Percentiles rank a stretch among this genome's conserved stretches.
Evolutionary conservation across 2,113 vertebrate species (phyloP).

Genomic region (Chaetops frenatus): DNA sequence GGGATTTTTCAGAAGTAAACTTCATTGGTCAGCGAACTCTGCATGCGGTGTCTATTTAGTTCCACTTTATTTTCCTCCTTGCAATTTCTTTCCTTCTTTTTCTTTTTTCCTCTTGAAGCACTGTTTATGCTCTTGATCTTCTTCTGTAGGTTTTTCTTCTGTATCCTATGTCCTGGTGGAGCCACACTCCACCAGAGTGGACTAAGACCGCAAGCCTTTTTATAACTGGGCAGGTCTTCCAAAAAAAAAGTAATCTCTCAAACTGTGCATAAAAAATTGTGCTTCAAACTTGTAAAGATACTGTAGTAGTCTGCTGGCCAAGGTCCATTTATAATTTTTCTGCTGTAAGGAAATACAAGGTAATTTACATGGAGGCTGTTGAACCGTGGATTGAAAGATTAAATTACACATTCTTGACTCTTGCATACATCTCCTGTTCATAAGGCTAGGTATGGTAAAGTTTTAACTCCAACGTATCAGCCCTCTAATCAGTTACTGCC

Average conservation of each 20-base stretch:
- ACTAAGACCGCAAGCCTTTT: not conserved
- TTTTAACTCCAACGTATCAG: constrained; percentile 32
- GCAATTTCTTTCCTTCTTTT: not conserved
- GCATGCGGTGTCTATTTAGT: not conserved
- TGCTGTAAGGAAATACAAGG: not conserved
- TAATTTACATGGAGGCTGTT: not conserved
- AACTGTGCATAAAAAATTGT: not conserved
- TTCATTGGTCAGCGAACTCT: not conserved
- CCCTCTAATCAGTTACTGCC: constrained; percentile 26
- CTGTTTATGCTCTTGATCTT: not conserved
- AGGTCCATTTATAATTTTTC: not conserved
- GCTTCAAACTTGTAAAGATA: not conserved
- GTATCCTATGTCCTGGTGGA: not conserved
- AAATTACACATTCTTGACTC: not conserved
- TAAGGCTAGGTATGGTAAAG: not conserved
- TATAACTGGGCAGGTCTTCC: not conserved
- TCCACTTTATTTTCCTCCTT: not conserved
- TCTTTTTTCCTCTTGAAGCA: not conserved
- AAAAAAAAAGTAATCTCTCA: not conserved
- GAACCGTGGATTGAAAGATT: not conserved
- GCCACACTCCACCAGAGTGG: not conserved
- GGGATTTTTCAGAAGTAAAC: not conserved
- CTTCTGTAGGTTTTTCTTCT: not conserved
- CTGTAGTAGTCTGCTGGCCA: not conserved
- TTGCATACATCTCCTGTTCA: not conserved